These are phyloP conservation scores for Strix uralensis DNA, from an alignment of 2,113 vertebrate genomes.

Conservation along the genomic window DNA sequence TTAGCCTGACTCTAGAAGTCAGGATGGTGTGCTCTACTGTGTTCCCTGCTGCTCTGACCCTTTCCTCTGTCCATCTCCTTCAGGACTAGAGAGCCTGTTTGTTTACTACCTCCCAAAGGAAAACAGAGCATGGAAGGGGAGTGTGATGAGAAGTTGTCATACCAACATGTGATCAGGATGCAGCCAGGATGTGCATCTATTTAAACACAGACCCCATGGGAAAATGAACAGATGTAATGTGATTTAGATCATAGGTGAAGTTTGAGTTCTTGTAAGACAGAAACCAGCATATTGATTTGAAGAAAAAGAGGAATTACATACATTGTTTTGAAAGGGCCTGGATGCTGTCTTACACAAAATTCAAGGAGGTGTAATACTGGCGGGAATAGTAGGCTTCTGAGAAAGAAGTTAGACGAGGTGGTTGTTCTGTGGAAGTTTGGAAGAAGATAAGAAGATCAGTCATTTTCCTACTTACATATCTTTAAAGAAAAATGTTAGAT, in stretches of 20 bases:
- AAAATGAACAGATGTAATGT: not conserved
- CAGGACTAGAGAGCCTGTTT: not conserved
- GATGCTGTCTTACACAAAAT: not conserved
- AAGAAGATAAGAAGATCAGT: not conserved
- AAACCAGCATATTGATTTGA: not conserved
- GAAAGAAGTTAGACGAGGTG: not conserved
- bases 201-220: not conserved
- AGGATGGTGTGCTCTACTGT: not conserved
- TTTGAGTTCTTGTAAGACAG: not conserved
- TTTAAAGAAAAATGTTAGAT: not conserved
- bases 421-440: not conserved
- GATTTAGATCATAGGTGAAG: not conserved
- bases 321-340: not conserved
- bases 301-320: not conserved
- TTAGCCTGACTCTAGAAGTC: not conserved
- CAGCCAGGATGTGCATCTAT: not conserved
- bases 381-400: not conserved
- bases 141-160: not conserved
- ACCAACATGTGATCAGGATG: not conserved
- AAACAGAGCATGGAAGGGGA: not conserved
- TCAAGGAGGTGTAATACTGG: not conserved
- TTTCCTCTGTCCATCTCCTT: not conserved
- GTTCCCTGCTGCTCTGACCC: not conserved
- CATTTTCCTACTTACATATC: not conserved
- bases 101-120: not conserved